A percentile compares a stretch with the other conserved stretches of the same genome.
Evolutionary conservation across 2,797 vertebrate genomes (phyloP).

Genomic region (Simalia tracyae): DNA sequence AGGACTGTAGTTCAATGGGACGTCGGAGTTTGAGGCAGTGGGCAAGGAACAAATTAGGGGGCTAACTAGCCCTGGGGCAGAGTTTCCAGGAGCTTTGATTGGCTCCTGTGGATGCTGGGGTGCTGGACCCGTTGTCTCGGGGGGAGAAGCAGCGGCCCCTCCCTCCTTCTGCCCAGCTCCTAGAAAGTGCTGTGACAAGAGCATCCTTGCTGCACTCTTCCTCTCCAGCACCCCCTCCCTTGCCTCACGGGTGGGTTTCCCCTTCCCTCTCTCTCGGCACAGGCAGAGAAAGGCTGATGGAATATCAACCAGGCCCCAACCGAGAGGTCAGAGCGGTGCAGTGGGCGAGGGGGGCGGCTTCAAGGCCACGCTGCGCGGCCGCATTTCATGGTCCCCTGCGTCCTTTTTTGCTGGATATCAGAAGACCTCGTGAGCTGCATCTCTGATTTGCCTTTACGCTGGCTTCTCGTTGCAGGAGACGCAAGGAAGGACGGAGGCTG

Average conservation of each 20-base stretch:
- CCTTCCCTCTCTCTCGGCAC: background rate
- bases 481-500: background rate
- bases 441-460: background rate
- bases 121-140: background rate
- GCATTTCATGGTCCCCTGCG: constrained; percentile 4
- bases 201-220: background rate
- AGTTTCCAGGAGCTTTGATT: background rate
- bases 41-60: background rate
- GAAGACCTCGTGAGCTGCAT: constrained; percentile 15
- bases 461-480: background rate
- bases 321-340: constrained; percentile 9
- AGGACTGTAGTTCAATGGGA: background rate
- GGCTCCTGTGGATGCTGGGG: background rate
- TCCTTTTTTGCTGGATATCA: background rate
- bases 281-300: background rate
- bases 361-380: background rate
- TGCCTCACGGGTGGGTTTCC: background rate
- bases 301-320: constrained; percentile 5
- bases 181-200: background rate
- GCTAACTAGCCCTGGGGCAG: background rate
- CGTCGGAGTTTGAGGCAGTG: background rate
- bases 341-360: background rate
- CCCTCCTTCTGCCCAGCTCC: background rate
- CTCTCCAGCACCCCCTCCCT: background rate
- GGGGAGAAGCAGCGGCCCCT: background rate